Conservation (phyloP, 2,888 invertebrate genomes). For the Bembecia ichneumoniformis region DNA sequence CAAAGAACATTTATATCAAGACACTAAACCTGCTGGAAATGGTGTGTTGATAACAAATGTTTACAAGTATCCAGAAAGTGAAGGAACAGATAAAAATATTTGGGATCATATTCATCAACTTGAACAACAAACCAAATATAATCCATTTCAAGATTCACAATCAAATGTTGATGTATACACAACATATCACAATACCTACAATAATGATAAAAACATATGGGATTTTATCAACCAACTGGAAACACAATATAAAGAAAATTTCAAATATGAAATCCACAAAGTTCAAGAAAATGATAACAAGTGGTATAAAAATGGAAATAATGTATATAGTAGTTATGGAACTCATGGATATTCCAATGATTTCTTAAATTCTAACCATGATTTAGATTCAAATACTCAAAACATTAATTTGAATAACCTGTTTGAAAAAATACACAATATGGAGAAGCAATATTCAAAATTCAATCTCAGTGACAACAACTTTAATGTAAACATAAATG, state of each 20-base stretch:
- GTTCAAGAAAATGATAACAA: too few relatives aligned
- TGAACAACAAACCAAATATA: not conserved
- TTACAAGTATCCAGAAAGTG: not conserved
- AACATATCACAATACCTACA: not conserved
- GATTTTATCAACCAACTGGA: not conserved
- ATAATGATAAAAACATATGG: not conserved
- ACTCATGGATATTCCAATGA: not conserved
- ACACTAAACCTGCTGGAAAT: not conserved
- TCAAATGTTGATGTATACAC: not conserved
- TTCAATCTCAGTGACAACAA: not conserved
- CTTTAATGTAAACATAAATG: not conserved
- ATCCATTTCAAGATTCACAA: not conserved
- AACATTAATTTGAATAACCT: constrained; percentile 1
- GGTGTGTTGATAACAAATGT: not conserved
- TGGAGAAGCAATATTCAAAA: not conserved
- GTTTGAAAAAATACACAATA: constrained; percentile 6
- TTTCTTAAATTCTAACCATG: not conserved
- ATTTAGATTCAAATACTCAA: not conserved
- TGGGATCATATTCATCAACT: not conserved
- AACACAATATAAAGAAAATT: not conserved
- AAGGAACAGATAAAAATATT: not conserved
- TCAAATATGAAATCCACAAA: not conserved
- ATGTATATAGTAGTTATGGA: not conserved
- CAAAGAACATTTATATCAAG: not conserved
- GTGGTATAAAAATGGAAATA: too few relatives aligned